These are phyloP conservation scores for Falcaria lacertinaria DNA, from an alignment of 2,888 invertebrate species.

Conservation along the genomic window DNA sequence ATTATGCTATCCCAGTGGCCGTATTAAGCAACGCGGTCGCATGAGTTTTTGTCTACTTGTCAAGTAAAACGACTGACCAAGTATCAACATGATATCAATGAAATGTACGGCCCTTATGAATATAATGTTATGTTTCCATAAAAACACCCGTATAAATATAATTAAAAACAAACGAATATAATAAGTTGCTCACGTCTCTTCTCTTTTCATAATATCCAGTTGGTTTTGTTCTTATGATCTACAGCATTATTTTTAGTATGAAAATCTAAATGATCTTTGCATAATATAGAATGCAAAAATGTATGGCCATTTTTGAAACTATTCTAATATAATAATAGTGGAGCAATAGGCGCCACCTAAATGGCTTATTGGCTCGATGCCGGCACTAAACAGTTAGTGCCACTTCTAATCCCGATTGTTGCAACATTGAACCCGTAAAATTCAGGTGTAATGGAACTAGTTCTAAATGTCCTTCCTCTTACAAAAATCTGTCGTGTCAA, in stretches of 20 bases:
- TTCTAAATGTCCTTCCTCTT: no score
- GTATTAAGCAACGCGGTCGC: conserved; percentile 32
- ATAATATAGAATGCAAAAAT: conserved; percentile 27
- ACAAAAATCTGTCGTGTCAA: no score
- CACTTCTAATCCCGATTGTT: neutral
- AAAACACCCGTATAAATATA: no score
- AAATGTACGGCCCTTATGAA: conserved; percentile 34
- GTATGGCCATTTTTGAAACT: conserved; percentile 25
- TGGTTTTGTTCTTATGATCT: no score
- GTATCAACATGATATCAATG: conserved; percentile 33
- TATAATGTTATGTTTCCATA: conserved; percentile 7
- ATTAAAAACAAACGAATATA: no score
- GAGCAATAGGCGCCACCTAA: neutral
- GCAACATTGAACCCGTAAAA: neutral
- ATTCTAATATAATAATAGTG: neutral
- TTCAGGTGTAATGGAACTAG: no score
- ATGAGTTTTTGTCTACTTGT: conserved; percentile 42
- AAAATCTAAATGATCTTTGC: conserved; percentile 19
- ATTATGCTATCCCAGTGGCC: conserved; percentile 21
- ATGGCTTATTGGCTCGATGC: neutral
- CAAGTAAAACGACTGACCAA: conserved; percentile 47
- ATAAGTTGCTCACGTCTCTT: no score
- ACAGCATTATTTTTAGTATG: conserved; percentile 18
- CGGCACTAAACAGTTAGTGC: neutral
- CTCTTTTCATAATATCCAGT: no score